A percentile compares a stretch with the other conserved stretches of the same genome.
Evolutionary conservation across 2,797 vertebrate species (phyloP).

Genomic region (Malurus leucopterus): DNA sequence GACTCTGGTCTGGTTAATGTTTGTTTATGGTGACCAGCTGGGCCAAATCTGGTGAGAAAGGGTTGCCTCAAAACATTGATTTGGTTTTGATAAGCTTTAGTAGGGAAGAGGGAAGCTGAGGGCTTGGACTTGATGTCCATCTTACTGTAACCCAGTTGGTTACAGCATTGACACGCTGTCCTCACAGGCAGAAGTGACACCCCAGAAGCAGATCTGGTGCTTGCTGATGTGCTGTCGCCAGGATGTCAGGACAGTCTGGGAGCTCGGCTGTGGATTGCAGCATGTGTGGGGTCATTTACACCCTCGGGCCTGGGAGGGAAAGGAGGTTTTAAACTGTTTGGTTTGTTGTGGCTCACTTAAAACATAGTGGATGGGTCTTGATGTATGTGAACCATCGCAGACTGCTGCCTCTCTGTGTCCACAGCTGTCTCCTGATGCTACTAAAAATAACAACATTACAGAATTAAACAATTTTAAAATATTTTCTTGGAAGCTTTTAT

Average conservation of each 20-base stretch:
- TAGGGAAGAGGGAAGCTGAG: background rate
- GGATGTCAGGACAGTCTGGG: background rate
- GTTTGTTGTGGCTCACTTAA: background rate
- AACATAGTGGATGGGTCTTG: background rate
- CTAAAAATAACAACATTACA: background rate
- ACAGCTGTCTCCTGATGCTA: background rate
- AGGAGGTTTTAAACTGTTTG: background rate
- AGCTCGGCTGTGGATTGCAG: background rate
- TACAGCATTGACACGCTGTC: background rate
- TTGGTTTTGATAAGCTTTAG: background rate
- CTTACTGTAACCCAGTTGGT: background rate
- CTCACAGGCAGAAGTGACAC: background rate
- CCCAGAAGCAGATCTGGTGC: background rate
- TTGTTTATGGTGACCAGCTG: background rate
- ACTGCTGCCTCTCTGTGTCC: background rate
- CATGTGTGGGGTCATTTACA: fast-evolving
- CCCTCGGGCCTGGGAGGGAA: background rate
- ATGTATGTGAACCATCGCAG: background rate
- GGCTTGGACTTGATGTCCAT: background rate
- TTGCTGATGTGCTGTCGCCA: background rate
- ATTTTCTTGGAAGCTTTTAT: background rate
- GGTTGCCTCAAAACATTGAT: background rate
- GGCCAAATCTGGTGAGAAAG: background rate
- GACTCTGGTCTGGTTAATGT: background rate
- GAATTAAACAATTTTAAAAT: background rate